Evolutionary conservation across 1,140 invertebrate genomes (phyloP), one percentile per base, ranked within the genome.

Genomic region (Penaeus japonicus): DNA sequence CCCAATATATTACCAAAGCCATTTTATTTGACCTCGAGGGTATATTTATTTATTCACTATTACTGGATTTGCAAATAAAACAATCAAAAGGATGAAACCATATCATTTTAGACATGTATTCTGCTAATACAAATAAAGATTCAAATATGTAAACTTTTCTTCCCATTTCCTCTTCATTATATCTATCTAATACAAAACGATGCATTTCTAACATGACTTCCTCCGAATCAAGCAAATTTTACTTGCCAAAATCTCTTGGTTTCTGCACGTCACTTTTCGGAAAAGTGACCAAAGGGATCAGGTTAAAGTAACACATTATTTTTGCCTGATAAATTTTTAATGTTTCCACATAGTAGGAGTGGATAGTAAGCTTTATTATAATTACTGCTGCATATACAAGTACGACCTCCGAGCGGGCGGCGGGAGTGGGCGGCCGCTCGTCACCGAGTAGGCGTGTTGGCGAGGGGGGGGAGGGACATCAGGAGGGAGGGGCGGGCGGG

Each of bases 341-440:
- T 89, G 87, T 89, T 85, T 89, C 87, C 87, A 89, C 87, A 84
- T 84, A 89, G 62, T 85, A 89, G 87, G 81, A 79, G 87, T 89
- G 82, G 82, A 89, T 79, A 84, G 75, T 89, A 78, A 89, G 65
- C 77, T 87, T 87, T 81, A 87, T 88, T 88, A 88, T 88, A 88
- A 88, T 88, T 88, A 88, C 86, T 88, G 86, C 86, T 88, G 86
- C 86, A 88, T 88, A 88, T 88, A 88, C 87, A 89, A 84, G 82
- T 89, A 84, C 81, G 81, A 84, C 87, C 83, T 85, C 77, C 32
- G 87, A 89, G 82, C 87, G 54, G 83, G 82, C 83, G 70, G 82
- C 75, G 83, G 87, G 57, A 53, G 62, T 65, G 57, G 87, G 75
- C 57, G 73, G 81, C 81, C 82, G 83, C 82, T 65, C 57, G 87